Evolutionary conservation across 2,888 invertebrate species (phyloP).

Genomic region (Torymus tubicola): DNA sequence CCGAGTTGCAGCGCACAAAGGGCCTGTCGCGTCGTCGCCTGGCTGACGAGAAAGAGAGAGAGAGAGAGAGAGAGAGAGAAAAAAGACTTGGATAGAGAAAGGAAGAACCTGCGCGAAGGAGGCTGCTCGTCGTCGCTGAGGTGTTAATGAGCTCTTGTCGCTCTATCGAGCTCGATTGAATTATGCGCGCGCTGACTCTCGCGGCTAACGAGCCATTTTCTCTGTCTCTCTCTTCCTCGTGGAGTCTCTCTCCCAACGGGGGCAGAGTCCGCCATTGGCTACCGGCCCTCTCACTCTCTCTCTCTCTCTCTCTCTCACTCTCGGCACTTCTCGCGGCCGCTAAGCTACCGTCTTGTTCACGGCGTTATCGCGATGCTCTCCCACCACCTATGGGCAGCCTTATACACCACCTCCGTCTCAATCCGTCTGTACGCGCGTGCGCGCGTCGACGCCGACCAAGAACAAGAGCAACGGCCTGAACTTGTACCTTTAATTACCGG

Average conservation of each 20-base stretch:
- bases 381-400: slow-evolving; percentile 56
- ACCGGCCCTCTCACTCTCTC: neutral
- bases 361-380: slow-evolving; percentile 29
- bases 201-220: slow-evolving; percentile 59
- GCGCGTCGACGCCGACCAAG: neutral
- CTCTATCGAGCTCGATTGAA: slow-evolving; percentile 74
- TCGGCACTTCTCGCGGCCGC: neutral
- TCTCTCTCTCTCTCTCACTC: slow-evolving; percentile 4
- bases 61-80: too few species aligned
- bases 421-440: slow-evolving; percentile 3
- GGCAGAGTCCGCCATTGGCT: neutral
- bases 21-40: too few species aligned
- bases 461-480: slow-evolving; percentile 31
- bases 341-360: slow-evolving; percentile 3
- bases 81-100: slow-evolving; percentile 59
- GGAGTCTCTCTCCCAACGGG: slow-evolving; percentile 50
- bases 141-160: slow-evolving; percentile 77
- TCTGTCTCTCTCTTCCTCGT: slow-evolving; percentile 64
- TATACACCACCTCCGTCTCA: slow-evolving; percentile 51
- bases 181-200: slow-evolving; percentile 71
- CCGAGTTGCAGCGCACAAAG: too few species aligned
- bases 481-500: slow-evolving; percentile 48
- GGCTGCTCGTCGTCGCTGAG: slow-evolving; percentile 58
- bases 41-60: too few species aligned
- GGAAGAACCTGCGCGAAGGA: slow-evolving; percentile 65